Percentiles rank a stretch among this genome's conserved stretches.
Conservation (phyloP, 2,888 invertebrate genomes). For the Cyclophora albipunctata region DNA sequence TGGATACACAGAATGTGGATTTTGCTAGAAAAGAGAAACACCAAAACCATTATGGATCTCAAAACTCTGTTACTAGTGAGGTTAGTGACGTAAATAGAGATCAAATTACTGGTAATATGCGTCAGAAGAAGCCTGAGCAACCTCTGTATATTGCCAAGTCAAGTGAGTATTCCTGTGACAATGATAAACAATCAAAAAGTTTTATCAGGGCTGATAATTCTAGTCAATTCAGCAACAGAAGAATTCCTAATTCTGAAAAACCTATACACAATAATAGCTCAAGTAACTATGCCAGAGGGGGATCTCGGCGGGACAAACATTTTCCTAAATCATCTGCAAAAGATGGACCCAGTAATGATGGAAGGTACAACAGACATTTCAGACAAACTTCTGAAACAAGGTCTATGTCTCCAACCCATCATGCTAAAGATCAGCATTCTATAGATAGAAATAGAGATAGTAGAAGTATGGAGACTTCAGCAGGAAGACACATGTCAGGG, state of each 20-base stretch:
- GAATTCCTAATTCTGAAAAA: constrained; percentile 51
- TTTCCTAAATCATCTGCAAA: constrained; percentile 44
- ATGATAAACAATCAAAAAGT: constrained; percentile 47
- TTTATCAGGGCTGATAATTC: constrained; percentile 53
- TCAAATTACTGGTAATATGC: constrained; percentile 31
- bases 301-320: constrained; percentile 51
- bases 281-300: constrained; percentile 47
- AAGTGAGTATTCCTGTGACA: constrained; percentile 46
- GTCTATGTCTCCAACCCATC: constrained; percentile 66
- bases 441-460: constrained; percentile 78
- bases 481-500: constrained; percentile 52
- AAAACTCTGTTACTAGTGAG: constrained; percentile 49
- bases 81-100: constrained; percentile 42
- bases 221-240: constrained; percentile 60
- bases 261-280: constrained; percentile 38
- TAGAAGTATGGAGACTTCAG: constrained; percentile 80
- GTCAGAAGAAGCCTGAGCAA: constrained; percentile 63
- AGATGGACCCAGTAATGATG: constrained; percentile 49
- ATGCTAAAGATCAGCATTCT: constrained; percentile 52
- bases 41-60: constrained; percentile 54
- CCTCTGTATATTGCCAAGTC: constrained; percentile 60
- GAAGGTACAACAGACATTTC: constrained; percentile 56
- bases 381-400: constrained; percentile 80
- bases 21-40: constrained; percentile 43
- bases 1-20: constrained; percentile 60